phyloP scores from a whole-genome alignment of 1,140 invertebrate genomes.

The Ctenoplectra terminalis region DNA sequence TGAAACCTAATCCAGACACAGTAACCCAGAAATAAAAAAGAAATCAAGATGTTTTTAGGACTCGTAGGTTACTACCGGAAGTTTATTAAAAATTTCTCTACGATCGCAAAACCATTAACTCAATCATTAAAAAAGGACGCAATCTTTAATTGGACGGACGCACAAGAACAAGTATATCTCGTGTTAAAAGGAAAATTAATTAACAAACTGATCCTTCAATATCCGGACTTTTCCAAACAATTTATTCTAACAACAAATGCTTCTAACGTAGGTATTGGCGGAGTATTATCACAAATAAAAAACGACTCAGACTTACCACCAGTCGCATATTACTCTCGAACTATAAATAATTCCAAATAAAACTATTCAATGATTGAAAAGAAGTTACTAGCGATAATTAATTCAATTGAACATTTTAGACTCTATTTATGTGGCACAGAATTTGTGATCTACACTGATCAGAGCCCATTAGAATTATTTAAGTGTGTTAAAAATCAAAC shows the following conservation, averaged over 20 bases:
- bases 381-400: neutral
- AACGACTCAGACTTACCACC: neutral
- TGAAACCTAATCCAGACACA: neutral
- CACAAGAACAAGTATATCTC: neutral
- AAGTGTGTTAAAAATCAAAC: too few species aligned
- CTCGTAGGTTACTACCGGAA: slow-evolving; percentile 22
- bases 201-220: neutral
- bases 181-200: neutral
- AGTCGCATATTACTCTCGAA: neutral
- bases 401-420: neutral
- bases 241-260: neutral
- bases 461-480: neutral
- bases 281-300: neutral
- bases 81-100: neutral
- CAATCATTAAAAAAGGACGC: neutral
- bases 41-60: slow-evolving; percentile 21
- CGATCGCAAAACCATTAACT: neutral
- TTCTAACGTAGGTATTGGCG: slow-evolving; percentile 5
- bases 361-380: slow-evolving; percentile 7
- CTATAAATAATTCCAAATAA: neutral
- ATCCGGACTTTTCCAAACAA: neutral
- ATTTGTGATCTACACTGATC: neutral
- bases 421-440: neutral
- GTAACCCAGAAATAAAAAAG: slow-evolving; percentile 11
- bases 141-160: neutral